phyloP scores from a whole-genome alignment of 1,140 invertebrate species.

The Aphidius gifuensis region DNA sequence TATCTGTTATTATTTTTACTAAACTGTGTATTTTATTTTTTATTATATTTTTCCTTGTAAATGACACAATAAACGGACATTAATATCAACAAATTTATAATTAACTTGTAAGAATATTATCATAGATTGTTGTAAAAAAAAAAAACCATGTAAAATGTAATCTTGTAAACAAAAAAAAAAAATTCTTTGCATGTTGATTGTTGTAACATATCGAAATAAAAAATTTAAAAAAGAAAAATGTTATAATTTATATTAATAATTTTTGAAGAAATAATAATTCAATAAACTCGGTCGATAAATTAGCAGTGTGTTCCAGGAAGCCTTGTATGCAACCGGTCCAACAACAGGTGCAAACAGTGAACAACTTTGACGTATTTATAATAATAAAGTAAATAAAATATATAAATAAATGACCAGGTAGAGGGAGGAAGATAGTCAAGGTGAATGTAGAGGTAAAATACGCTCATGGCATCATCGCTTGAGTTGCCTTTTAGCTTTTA shows the following conservation, averaged over 20 bases:
- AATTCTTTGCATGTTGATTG: conserved; percentile 47
- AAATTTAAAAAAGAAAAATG: conserved; percentile 14
- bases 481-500: conserved; percentile 17
- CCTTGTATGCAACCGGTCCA: conserved; percentile 6
- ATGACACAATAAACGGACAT: too few relatives aligned
- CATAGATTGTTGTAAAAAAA: too few relatives aligned
- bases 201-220: conserved; percentile 49
- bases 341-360: conserved; percentile 20
- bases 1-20: too few relatives aligned
- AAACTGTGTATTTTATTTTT: too few relatives aligned
- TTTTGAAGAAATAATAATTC: not conserved
- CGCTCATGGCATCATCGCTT: conserved; percentile 14
- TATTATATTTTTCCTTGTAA: too few relatives aligned
- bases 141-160: too few relatives aligned
- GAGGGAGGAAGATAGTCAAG: conserved; percentile 17
- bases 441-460: conserved; percentile 14
- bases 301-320: conserved; percentile 4
- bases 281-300: conserved; percentile 13
- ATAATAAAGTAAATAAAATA: conserved; percentile 9
- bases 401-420: not conserved
- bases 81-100: too few relatives aligned
- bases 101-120: too few relatives aligned
- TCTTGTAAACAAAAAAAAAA: conserved; percentile 14
- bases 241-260: too few relatives aligned
- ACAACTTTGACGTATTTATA: conserved; percentile 8